Percentiles rank a stretch among this genome's conserved stretches.
Evolutionary conservation across 2,113 vertebrate genomes (phyloP).

Genomic region (Onychostoma macrolepis): DNA sequence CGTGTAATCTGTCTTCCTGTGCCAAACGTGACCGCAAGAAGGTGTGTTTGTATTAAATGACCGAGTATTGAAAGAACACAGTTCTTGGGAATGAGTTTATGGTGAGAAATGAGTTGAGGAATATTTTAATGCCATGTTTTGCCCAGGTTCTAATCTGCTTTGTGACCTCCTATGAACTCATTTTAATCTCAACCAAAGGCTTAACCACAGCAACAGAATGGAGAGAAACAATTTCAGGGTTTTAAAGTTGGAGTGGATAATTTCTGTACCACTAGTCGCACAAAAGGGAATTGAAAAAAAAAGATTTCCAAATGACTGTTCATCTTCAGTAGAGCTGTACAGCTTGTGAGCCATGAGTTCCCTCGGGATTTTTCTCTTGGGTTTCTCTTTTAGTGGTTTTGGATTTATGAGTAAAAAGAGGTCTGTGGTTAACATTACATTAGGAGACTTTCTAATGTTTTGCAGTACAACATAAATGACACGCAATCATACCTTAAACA

Average conservation of each 20-base stretch:
- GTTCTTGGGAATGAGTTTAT: slow-evolving; percentile 9
- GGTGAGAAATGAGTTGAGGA: slow-evolving; percentile 15
- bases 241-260: background rate
- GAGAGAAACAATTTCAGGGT: background rate
- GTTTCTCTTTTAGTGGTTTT: slow-evolving; percentile 2
- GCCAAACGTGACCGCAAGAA: slow-evolving; percentile 18
- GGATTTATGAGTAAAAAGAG: background rate
- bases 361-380: background rate
- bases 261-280: background rate
- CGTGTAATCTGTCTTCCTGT: slow-evolving; percentile 31
- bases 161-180: slow-evolving; percentile 46
- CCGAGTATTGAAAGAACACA: slow-evolving; percentile 4
- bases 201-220: background rate
- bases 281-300: background rate
- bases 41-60: slow-evolving; percentile 18
- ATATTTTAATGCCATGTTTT: slow-evolving; percentile 60
- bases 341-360: background rate
- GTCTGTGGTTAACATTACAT: background rate
- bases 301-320: background rate
- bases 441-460: background rate
- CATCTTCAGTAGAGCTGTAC: background rate
- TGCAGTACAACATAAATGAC: background rate
- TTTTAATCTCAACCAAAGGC: slow-evolving; percentile 19
- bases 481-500: background rate
- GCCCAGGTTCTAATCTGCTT: slow-evolving; percentile 61